phyloP scores from a whole-genome alignment of 2,888 invertebrate genomes.

The Apoda limacodes region DNA sequence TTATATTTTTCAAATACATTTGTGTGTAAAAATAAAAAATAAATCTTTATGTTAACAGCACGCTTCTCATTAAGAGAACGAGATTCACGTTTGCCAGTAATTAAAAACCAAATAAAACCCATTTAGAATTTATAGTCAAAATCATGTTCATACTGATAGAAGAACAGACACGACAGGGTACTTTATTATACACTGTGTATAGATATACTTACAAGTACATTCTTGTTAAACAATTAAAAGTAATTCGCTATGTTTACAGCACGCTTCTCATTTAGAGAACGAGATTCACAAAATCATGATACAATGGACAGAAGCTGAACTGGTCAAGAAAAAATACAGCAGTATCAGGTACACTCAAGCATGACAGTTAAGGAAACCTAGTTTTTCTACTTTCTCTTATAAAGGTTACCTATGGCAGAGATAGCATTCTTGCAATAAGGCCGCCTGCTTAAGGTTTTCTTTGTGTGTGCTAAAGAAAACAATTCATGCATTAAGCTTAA shows the following conservation, averaged over 20 bases:
- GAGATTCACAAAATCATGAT: slow-evolving; percentile 84
- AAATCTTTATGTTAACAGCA: slow-evolving; percentile 45
- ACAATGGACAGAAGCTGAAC: slow-evolving; percentile 84
- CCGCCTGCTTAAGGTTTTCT: too few relatives aligned
- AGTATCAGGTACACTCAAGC: slow-evolving; percentile 75
- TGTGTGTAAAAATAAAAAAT: slow-evolving; percentile 3
- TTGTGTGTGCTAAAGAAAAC: too few relatives aligned
- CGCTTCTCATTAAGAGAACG: slow-evolving; percentile 80
- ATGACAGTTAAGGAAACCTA: too few relatives aligned
- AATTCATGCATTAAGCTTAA: too few relatives aligned
- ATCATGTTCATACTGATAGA: too few relatives aligned
- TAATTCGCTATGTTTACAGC: slow-evolving; percentile 39
- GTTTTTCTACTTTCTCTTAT: too few relatives aligned
- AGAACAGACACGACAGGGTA: slow-evolving; percentile 1
- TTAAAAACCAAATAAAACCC: too few relatives aligned
- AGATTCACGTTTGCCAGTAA: too few relatives aligned
- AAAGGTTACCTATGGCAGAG: too few relatives aligned
- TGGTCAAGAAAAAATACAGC: slow-evolving; percentile 81
- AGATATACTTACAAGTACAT: not conserved
- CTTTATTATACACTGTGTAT: not conserved
- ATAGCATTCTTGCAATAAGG: too few relatives aligned
- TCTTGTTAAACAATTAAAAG: slow-evolving; percentile 4
- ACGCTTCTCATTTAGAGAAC: slow-evolving; percentile 79
- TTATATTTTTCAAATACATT: too few relatives aligned
- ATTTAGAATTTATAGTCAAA: too few relatives aligned